phyloP scores from a whole-genome alignment of 2,113 vertebrate genomes.

The Platysteira castanea region DNA sequence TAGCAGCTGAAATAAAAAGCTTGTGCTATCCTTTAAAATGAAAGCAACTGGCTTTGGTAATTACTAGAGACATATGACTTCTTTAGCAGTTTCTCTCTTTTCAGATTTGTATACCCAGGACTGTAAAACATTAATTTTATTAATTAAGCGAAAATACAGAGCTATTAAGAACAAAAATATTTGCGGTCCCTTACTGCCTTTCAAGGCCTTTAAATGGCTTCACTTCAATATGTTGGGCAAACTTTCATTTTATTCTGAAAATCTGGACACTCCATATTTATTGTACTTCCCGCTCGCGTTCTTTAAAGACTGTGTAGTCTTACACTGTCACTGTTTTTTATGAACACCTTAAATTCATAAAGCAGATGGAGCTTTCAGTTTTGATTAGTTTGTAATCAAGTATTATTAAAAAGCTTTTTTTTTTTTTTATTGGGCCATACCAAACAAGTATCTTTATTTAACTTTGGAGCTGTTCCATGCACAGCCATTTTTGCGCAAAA shows the following conservation, averaged over 20 bases:
- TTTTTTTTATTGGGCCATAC: not conserved
- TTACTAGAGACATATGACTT: not conserved
- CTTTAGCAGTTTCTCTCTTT: not conserved
- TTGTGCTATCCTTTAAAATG: slow-evolving; percentile 26
- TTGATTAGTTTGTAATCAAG: not conserved
- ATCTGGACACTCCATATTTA: not conserved
- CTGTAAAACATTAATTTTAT: not conserved
- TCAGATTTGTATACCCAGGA: not conserved
- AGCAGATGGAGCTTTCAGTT: not conserved
- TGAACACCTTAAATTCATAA: not conserved
- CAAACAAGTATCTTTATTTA: not conserved
- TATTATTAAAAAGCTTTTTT: not conserved
- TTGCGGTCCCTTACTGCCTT: not conserved
- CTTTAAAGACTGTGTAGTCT: not conserved
- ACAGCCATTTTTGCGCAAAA: not conserved
- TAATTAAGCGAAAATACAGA: not conserved
- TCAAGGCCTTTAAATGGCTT: not conserved
- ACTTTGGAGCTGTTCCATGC: not conserved
- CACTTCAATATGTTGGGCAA: not conserved
- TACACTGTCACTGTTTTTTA: not conserved
- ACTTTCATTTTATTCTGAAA: not conserved
- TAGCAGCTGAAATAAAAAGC: slow-evolving; percentile 24
- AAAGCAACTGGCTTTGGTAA: not conserved
- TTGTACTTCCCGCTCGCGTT: not conserved
- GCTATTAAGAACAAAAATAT: not conserved